phyloP scores from a whole-genome alignment of 2,888 invertebrate species.

The Synanthedon vespiformis region DNA sequence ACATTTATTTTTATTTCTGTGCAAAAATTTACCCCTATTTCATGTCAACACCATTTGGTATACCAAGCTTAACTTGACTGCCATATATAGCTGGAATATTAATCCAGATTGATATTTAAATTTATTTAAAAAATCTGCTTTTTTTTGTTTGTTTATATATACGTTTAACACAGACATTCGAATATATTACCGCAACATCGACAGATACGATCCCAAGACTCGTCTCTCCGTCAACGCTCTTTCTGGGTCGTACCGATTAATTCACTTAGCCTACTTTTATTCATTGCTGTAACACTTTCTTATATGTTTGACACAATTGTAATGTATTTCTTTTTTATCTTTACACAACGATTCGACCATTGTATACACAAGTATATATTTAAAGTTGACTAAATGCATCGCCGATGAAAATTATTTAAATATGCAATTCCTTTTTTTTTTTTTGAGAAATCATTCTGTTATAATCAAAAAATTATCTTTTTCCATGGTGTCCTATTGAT shows the following conservation, averaged over 20 bases:
- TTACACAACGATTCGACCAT: slow-evolving; percentile 5
- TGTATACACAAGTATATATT: neutral
- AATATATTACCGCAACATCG: neutral
- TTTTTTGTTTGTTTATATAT: no score
- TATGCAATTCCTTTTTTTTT: no score
- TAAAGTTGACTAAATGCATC: neutral
- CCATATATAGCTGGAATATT: no score
- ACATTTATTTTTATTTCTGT: neutral
- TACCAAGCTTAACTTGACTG: no score
- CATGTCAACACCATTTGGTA: no score
- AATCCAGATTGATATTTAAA: no score
- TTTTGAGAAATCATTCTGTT: no score
- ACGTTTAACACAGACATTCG: neutral
- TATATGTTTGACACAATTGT: slow-evolving; percentile 55
- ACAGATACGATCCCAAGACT: slow-evolving; percentile 2
- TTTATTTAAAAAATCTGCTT: no score
- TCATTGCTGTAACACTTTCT: slow-evolving; percentile 53
- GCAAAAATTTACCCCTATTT: no score
- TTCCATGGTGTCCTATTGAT: neutral
- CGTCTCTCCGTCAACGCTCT: slow-evolving; percentile 28
- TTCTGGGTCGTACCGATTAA: slow-evolving; percentile 64
- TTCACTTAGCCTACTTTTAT: slow-evolving; percentile 65
- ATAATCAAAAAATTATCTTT: no score
- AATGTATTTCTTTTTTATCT: slow-evolving; percentile 23
- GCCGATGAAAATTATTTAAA: no score